Evolutionary conservation across 2,888 invertebrate genomes (phyloP), one percentile per base, ranked within the genome.

Genomic region (Apotomis capreana): DNA sequence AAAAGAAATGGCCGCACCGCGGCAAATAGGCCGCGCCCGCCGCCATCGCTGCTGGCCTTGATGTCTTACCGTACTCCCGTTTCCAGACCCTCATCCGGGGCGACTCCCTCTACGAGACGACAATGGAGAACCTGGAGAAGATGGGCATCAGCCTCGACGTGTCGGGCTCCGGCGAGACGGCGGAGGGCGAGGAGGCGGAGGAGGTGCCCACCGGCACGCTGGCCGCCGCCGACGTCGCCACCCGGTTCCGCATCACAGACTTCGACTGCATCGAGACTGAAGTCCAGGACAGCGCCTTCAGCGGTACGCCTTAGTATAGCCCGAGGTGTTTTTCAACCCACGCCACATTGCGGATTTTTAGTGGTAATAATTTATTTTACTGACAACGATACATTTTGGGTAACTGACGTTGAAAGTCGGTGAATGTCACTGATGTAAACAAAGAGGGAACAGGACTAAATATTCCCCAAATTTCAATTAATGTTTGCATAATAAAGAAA

Each of bases 201-300:
- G 80, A 79, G 40, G 68, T 52, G 0, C 9, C 74, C 0, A 69
- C 79, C 0, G 90, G 89, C 0, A 86, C 83, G 0, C 78, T 92
- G 4, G 91, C 91, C 0, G 90, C 92, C 0, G 89, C 84, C 0
- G 91, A 92, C 64, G 91, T 92, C 0, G 75, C 92, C 55, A 88
- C 80, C 63, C 84, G 87, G 74, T 92, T 92, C 76, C 85, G 82
- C 60, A 81, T 92, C 0, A 84, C 90, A 0, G 90, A 92, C 2
- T 86, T 83, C 15, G 92, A 93, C 69, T 90, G 90, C 54, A 89
- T 93, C 0, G 92, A 92, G 76, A 89, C 91, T 8, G 92, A 92
- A 3, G 87, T 93, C 0, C 75, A 84, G 78, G 92, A 93, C 36
- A 87, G 88, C 61, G 77, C 82, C 3, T 88, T 77, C 51, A 87